phyloP scores from a whole-genome alignment of 2,797 vertebrate species.

The Malacoctenus gilli region DNA sequence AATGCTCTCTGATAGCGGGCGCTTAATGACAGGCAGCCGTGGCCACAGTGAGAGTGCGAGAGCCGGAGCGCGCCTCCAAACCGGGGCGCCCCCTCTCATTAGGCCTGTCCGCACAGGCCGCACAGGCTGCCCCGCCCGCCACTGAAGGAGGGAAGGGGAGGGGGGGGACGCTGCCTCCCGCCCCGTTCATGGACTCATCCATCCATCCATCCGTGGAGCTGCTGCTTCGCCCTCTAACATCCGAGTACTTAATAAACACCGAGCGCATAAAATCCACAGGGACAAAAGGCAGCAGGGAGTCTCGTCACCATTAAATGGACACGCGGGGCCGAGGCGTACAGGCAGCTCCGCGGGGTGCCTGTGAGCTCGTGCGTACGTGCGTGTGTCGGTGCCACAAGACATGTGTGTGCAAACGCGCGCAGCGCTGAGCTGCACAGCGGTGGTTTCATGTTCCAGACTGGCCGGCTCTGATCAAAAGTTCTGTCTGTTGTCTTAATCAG shows the following conservation, averaged over 20 bases:
- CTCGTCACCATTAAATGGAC: constrained; percentile 7
- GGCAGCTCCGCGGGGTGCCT: constrained; percentile 19
- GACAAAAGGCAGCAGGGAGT: constrained; percentile 11
- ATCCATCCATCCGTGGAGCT: not conserved
- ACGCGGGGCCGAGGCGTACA: not conserved
- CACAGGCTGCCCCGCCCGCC: constrained; percentile 70
- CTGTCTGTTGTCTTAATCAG: constrained; percentile 65
- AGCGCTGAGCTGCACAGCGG: constrained; percentile 20
- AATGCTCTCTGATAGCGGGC: constrained; percentile 75
- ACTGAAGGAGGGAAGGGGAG: no score
- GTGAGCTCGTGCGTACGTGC: not conserved
- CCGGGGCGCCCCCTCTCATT: constrained; percentile 81
- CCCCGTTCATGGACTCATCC: constrained; percentile 51
- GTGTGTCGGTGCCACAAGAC: constrained; percentile 15
- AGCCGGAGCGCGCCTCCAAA: constrained; percentile 63
- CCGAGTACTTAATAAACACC: not conserved
- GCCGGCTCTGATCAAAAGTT: constrained; percentile 58
- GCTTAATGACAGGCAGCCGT: constrained; percentile 78
- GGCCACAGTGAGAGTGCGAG: constrained; percentile 73
- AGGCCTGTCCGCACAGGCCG: constrained; percentile 62
- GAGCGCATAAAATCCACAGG: not conserved
- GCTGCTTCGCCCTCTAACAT: constrained; percentile 3
- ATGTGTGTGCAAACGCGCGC: constrained; percentile 37
- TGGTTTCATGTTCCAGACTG: constrained; percentile 58
- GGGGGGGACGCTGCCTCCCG: constrained; percentile 46